Conservation (phyloP, 2,113 vertebrate species). For the Hemicordylus capensis region DNA sequence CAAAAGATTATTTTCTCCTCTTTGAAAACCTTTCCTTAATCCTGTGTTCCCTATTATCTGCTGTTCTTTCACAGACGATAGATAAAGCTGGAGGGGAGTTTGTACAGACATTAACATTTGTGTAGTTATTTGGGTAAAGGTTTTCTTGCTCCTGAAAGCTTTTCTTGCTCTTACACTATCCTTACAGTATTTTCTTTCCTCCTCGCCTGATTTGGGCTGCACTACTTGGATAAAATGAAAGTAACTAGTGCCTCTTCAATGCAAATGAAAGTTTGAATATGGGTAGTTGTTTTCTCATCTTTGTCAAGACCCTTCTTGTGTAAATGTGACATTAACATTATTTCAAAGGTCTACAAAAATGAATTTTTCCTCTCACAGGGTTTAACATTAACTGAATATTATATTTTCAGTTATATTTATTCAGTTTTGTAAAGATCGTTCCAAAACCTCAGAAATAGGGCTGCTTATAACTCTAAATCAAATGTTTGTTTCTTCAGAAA, state of each 20-base stretch:
- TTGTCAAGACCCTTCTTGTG: neutral
- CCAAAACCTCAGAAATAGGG: neutral
- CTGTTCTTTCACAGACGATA: neutral
- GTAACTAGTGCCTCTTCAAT: neutral
- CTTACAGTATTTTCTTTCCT: neutral
- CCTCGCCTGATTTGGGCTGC: neutral
- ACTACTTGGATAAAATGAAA: neutral
- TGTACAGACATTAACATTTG: constrained; percentile 17
- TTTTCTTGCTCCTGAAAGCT: too few species aligned
- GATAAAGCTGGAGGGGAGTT: constrained; percentile 6
- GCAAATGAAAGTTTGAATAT: neutral
- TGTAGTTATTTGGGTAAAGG: constrained; percentile 30
- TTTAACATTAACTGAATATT: neutral
- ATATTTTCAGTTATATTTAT: neutral
- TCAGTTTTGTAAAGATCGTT: neutral
- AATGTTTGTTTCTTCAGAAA: neutral
- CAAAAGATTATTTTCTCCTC: constrained; percentile 32
- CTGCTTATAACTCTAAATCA: neutral
- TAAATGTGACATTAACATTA: neutral
- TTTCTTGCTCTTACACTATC: neutral
- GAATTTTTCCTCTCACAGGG: neutral
- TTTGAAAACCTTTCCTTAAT: neutral
- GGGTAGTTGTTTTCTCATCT: neutral
- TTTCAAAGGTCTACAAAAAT: neutral
- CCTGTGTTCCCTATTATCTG: constrained; percentile 20